Evolutionary conservation across 2,113 vertebrate genomes (phyloP), one percentile per base, ranked within the genome.

Genomic region (Pelmatolapia mariae): DNA sequence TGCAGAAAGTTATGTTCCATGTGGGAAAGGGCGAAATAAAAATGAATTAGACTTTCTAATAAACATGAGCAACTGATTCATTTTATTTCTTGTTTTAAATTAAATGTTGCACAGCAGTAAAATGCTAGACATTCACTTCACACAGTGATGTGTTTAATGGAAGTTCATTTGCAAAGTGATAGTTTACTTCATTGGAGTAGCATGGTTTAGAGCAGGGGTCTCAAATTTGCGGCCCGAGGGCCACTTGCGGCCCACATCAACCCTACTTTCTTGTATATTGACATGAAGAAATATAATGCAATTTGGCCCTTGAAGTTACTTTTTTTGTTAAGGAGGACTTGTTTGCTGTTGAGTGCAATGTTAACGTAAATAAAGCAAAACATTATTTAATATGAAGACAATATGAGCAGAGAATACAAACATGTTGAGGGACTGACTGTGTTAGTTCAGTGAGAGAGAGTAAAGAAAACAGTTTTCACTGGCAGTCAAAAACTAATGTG

Each of bases 21-120:
- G 86, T 85, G 93, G 83, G 81, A 83, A 54, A 56, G 61, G 82
- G 86, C 56, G 86, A 95, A 94, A 95, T 93, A 94, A 95, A 95
- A 94, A 94, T 90, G 85, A 95, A 95, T 92, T 89, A 91, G 92
- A 96, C 94, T 96, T 96, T 96, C 91, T 96, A 95, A 95, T 94
- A 96, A 95, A 92, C 90, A 80, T 76, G 84, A 89, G 85, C 85
- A 92, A 89, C 85, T 89, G 81, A 87, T 92, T 94, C 13, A 68
- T 94, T 93, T 85, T 89, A 86, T 89, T 91, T 82, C 68, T 92
- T 94, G 80, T 91, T 86, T 91, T 91, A 76, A 94, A 89, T 92
- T 12, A 81, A 81, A n/a, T 71, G 16, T 33, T 50, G 22, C 15
- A 22, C 12, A 81, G 10, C 7, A 8, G 29, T 66, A 88, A 52